A percentile compares a stretch with the other conserved stretches of the same genome.
Evolutionary conservation across 2,888 invertebrate species (phyloP).

Genomic region (Phaonia tiefii): DNA sequence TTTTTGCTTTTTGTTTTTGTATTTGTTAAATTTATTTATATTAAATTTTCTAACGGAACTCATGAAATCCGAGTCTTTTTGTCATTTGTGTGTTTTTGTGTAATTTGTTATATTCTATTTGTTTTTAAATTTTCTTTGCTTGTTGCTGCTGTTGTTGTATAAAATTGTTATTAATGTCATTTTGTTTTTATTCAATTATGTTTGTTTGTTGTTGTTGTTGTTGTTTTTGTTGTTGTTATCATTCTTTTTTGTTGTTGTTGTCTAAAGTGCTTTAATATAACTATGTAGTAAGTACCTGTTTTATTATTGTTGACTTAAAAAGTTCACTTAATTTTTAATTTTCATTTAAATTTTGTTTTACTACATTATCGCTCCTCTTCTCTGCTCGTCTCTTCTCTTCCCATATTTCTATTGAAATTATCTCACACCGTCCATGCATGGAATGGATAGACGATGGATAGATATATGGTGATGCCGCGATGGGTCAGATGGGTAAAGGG

Average conservation of each 20-base stretch:
- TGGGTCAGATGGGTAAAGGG: too few relatives aligned
- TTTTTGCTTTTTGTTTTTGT: constrained; percentile 50
- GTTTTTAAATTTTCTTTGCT: constrained; percentile 33
- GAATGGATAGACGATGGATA: constrained; percentile 21
- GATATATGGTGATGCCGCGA: too few relatives aligned
- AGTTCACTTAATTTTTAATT: constrained; percentile 59
- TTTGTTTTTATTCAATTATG: constrained; percentile 35
- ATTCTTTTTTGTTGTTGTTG: constrained; percentile 33
- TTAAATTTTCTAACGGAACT: constrained; percentile 46
- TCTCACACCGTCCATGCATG: constrained; percentile 14
- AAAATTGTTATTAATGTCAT: constrained; percentile 41
- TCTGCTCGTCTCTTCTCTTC: constrained; percentile 1
- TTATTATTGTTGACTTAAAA: constrained; percentile 66
- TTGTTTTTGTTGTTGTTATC: constrained; percentile 7
- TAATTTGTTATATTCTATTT: constrained; percentile 40
- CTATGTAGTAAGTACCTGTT: constrained; percentile 60
- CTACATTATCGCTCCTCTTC: not conserved
- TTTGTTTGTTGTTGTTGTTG: constrained; percentile 7
- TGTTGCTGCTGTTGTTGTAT: constrained; percentile 54
- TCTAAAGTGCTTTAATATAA: constrained; percentile 63
- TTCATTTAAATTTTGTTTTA: constrained; percentile 23
- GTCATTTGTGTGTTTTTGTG: constrained; percentile 33
- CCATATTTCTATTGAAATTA: not conserved
- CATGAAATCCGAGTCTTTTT: constrained; percentile 45
- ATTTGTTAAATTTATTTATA: constrained; percentile 57